Conservation (phyloP, 2,888 invertebrate genomes). For the Invenusta paracnida region DNA sequence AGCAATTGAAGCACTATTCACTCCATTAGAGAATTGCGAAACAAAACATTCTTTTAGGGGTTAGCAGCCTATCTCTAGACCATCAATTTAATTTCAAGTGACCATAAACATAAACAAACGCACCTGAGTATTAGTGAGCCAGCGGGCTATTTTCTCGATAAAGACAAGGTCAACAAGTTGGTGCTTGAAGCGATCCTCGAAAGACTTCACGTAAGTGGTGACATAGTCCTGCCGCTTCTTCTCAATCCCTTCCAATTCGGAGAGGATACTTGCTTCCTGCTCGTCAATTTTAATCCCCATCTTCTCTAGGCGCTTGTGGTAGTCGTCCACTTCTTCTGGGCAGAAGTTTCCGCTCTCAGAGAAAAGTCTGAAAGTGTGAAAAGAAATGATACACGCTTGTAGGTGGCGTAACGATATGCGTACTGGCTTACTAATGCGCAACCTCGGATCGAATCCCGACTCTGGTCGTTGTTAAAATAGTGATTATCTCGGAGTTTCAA, state of each 20-base stretch:
- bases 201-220: conserved; percentile 55
- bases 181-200: conserved; percentile 60
- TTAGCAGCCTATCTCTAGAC: too few relatives aligned
- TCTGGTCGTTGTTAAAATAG: too few relatives aligned
- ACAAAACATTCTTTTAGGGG: too few relatives aligned
- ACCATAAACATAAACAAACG: too few relatives aligned
- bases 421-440: too few relatives aligned
- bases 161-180: conserved; percentile 60
- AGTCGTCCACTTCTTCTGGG: conserved; percentile 59
- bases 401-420: too few relatives aligned
- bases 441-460: too few relatives aligned
- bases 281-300: conserved; percentile 57
- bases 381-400: too few relatives aligned
- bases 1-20: too few relatives aligned
- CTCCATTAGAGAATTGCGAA: too few relatives aligned
- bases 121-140: conserved; percentile 58
- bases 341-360: conserved; percentile 61
- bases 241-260: conserved; percentile 60
- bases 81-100: too few relatives aligned
- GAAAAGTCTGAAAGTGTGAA: conserved; percentile 55
- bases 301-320: conserved; percentile 56
- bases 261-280: conserved; percentile 58
- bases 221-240: conserved; percentile 58
- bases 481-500: too few relatives aligned
- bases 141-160: conserved; percentile 59